A percentile compares a stretch with the other conserved stretches of the same genome.
Evolutionary conservation across 2,113 vertebrate species (phyloP).

Genomic region (Tyto alba): DNA sequence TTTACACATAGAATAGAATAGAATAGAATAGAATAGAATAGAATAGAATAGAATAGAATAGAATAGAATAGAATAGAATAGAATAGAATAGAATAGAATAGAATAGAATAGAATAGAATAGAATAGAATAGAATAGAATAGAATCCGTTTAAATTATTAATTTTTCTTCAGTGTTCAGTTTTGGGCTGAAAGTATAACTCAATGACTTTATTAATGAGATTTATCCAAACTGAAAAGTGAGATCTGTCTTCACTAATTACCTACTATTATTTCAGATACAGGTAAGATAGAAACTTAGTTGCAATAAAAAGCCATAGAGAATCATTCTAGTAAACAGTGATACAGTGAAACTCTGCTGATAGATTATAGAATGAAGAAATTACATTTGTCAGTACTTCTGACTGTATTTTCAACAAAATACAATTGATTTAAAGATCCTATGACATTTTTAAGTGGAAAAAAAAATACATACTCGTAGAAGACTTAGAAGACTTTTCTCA

Average conservation of each 20-base stretch:
- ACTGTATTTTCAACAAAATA: not conserved
- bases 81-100: too few species aligned
- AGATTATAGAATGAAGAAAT: not conserved
- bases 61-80: not conserved
- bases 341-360: not conserved
- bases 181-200: not conserved
- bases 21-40: too few species aligned
- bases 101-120: too few species aligned
- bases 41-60: not conserved
- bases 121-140: too few species aligned
- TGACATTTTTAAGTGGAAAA: not conserved
- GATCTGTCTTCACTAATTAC: not conserved
- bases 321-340: not conserved
- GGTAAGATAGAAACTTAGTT: not conserved
- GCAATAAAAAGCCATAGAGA: not conserved
- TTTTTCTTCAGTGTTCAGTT: not conserved
- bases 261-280: not conserved
- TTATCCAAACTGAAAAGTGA: not conserved
- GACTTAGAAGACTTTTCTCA: not conserved
- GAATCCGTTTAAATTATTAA: not conserved
- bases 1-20: not conserved
- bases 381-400: not conserved
- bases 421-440: not conserved
- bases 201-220: not conserved
- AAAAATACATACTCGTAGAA: not conserved